phyloP scores from a whole-genome alignment of 2,113 vertebrate genomes.

The Hydrochoerus hydrochaeris region DNA sequence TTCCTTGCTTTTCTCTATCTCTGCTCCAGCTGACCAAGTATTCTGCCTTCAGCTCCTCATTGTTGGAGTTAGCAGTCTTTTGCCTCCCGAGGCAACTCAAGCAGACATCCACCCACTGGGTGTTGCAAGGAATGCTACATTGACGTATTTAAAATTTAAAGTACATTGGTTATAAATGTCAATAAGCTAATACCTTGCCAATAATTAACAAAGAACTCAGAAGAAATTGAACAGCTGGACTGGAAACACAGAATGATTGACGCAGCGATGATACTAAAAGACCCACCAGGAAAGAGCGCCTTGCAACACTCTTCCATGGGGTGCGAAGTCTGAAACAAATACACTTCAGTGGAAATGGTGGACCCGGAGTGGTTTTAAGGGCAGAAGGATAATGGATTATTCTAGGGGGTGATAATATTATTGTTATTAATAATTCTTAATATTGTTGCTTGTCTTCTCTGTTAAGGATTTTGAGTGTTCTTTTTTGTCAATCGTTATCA shows the following conservation, averaged over 20 bases:
- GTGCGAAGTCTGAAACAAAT: conserved; percentile 47
- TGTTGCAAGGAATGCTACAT: neutral
- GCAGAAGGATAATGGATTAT: neutral
- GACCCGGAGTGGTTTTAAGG: conserved; percentile 3
- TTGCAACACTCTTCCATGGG: conserved; percentile 54
- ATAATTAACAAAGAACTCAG: conserved; percentile 78
- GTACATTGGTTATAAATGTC: conserved; percentile 76
- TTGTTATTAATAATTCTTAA: conserved; percentile 4
- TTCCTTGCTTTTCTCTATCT: neutral
- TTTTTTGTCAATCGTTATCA: neutral
- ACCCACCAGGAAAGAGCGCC: conserved; percentile 60
- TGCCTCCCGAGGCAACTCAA: neutral
- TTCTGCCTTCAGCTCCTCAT: neutral
- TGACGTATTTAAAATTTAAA: conserved; percentile 68
- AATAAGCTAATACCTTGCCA: conserved; percentile 63
- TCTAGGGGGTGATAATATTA: neutral
- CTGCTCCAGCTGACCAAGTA: neutral
- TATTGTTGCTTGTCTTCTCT: neutral
- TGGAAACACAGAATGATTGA: conserved; percentile 77
- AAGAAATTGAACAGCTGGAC: conserved; percentile 69
- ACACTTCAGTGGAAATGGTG: conserved; percentile 14
- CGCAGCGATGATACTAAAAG: conserved; percentile 62
- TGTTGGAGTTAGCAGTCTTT: neutral
- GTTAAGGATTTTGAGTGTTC: neutral
- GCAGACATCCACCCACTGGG: neutral